These are phyloP conservation scores for Oreochromis aureus DNA, from an alignment of 2,113 vertebrate genomes.

Conservation along the genomic window DNA sequence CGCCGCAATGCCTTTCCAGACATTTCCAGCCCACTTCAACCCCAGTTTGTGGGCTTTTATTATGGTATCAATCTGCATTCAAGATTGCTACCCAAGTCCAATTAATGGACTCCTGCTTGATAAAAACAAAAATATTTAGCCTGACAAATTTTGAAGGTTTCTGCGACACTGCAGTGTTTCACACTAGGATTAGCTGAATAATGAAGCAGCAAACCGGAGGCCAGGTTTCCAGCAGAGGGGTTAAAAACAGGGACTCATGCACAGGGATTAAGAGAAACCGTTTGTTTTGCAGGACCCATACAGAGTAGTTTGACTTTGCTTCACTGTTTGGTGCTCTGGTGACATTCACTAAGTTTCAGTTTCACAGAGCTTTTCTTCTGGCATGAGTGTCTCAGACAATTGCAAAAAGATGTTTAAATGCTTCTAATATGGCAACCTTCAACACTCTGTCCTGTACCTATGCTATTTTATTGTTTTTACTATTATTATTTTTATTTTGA, in stretches of 20 bases:
- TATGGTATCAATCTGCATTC: not conserved
- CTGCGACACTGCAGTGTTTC: not conserved
- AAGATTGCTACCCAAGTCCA: not conserved
- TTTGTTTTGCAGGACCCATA: not conserved
- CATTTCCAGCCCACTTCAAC: not conserved
- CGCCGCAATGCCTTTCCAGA: not conserved
- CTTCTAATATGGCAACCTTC: not conserved
- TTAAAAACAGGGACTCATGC: not conserved
- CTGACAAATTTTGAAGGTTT: not conserved
- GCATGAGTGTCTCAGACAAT: not conserved
- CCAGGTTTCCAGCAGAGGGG: not conserved
- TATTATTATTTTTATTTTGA: not conserved
- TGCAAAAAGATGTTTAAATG: not conserved
- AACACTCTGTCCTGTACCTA: not conserved
- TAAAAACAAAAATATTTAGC: not conserved
- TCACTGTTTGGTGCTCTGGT: not conserved
- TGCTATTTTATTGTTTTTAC: not conserved
- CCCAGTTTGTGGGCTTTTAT: not conserved
- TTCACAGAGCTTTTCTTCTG: not conserved
- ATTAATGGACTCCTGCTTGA: not conserved
- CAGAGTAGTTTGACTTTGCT: not conserved
- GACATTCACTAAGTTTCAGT: fast-evolving
- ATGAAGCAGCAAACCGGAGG: not conserved
- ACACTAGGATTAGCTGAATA: not conserved
- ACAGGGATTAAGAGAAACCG: not conserved